Evolutionary conservation across 92 coral and sea anemone genomes (phyloP).

Genomic region (Anthopleura xanthogrammica): DNA sequence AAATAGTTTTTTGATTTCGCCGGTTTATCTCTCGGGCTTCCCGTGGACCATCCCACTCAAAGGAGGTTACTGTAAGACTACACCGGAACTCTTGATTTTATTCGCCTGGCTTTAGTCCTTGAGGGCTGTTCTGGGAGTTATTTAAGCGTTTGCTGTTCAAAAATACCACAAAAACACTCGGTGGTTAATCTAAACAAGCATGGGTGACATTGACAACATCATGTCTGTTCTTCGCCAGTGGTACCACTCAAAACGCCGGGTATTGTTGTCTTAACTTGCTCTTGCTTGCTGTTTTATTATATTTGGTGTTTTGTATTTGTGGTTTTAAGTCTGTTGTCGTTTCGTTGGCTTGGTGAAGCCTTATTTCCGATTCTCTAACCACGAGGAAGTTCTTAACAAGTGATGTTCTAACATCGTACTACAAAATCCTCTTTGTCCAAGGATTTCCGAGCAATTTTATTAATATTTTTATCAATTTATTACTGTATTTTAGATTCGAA

Average conservation of each 20-base stretch:
- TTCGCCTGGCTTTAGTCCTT: neutral
- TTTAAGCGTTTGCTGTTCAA: neutral
- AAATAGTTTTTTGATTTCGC: neutral
- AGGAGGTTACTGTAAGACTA: neutral
- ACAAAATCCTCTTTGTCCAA: neutral
- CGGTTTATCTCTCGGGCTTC: neutral
- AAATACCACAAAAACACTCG: neutral
- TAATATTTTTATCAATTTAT: neutral
- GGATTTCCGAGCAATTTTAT: neutral
- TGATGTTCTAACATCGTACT: neutral
- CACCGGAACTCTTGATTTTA: neutral
- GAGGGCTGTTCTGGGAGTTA: constrained; percentile 4
- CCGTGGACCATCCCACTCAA: constrained; percentile 10
- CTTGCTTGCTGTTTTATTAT: neutral
- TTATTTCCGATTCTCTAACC: neutral
- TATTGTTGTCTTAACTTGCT: neutral
- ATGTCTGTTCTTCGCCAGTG: constrained; percentile 42
- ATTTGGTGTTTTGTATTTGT: neutral
- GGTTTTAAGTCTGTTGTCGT: neutral
- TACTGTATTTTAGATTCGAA: neutral
- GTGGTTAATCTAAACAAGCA: neutral
- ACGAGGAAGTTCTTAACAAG: neutral
- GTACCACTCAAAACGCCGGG: constrained; percentile 45
- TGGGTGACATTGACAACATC: constrained; percentile 51
- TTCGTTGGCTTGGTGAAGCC: neutral